phyloP scores from a whole-genome alignment of 1,140 invertebrate species.

The Bombus sylvicola region DNA sequence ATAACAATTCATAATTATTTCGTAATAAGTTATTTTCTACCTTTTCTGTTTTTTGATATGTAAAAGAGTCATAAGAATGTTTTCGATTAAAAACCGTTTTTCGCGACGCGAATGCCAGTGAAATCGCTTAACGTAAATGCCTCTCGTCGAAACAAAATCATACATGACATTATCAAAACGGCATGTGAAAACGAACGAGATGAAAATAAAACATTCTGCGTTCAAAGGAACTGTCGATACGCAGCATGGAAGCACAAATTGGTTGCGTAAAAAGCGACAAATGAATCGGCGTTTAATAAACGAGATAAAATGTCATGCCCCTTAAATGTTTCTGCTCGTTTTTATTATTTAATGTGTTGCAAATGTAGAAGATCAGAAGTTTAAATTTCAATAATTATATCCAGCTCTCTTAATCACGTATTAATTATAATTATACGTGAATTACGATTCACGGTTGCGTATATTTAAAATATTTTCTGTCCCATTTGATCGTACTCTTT shows the following conservation, averaged over 20 bases:
- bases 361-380: no score
- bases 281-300: slow-evolving; percentile 33
- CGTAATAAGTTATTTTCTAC: background rate
- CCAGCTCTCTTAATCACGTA: no score
- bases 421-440: background rate
- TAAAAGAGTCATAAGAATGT: background rate
- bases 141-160: background rate
- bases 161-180: slow-evolving; percentile 12
- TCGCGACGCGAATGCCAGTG: background rate
- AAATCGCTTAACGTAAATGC: slow-evolving; percentile 12
- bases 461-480: background rate
- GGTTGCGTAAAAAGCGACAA: slow-evolving; percentile 5
- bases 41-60: background rate
- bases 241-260: background rate
- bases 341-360: background rate
- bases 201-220: background rate
- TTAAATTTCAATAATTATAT: no score
- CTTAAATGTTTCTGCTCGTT: background rate
- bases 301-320: slow-evolving; percentile 24
- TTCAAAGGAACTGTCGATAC: slow-evolving; percentile 21
- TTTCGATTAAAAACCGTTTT: slow-evolving; percentile 14
- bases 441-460: background rate
- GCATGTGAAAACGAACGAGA: background rate
- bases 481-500: background rate
- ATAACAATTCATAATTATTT: background rate